A percentile compares a stretch with the other conserved stretches of the same genome.
These are phyloP conservation scores for Datnioides undecimradiatus DNA, from an alignment of 2,113 vertebrate genomes.

Conservation along the genomic window DNA sequence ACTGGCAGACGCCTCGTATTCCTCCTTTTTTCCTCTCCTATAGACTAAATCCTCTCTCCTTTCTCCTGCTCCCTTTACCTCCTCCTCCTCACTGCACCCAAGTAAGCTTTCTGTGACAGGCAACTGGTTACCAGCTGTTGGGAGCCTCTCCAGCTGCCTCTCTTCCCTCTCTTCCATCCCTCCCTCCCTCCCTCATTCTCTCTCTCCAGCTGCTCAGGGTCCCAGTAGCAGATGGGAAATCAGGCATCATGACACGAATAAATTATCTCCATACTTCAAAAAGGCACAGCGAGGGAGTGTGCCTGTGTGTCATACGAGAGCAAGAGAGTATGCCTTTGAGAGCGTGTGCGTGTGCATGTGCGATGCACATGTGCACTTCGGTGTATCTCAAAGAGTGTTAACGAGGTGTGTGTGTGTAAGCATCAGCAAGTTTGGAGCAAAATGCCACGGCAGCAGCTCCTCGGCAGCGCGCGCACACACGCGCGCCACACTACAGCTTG, in stretches of 20 bases:
- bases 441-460: constrained; percentile 63
- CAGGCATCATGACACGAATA: constrained; percentile 86
- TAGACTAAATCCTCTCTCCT: constrained; percentile 55
- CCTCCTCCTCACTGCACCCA: constrained; percentile 67
- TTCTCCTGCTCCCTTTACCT: constrained; percentile 41
- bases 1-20: constrained; percentile 69
- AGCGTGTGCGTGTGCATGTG: constrained; percentile 42
- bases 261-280: constrained; percentile 87
- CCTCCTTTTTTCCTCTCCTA: constrained; percentile 46
- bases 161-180: constrained; percentile 65
- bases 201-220: constrained; percentile 83
- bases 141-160: constrained; percentile 80
- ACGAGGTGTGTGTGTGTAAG: constrained; percentile 37
- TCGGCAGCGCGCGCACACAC: neutral
- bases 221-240: constrained; percentile 87
- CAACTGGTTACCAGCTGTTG: constrained; percentile 84
- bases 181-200: constrained; percentile 58
- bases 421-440: constrained; percentile 76
- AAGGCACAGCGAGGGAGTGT: constrained; percentile 72
- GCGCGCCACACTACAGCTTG: neutral
- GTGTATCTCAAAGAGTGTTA: constrained; percentile 46
- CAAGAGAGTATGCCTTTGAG: constrained; percentile 61
- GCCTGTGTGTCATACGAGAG: constrained; percentile 58
- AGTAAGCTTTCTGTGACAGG: constrained; percentile 80
- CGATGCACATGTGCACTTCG: constrained; percentile 20